These are phyloP conservation scores for Gymnarchus niloticus DNA, from an alignment of 2,113 vertebrate species.

Conservation along the genomic window DNA sequence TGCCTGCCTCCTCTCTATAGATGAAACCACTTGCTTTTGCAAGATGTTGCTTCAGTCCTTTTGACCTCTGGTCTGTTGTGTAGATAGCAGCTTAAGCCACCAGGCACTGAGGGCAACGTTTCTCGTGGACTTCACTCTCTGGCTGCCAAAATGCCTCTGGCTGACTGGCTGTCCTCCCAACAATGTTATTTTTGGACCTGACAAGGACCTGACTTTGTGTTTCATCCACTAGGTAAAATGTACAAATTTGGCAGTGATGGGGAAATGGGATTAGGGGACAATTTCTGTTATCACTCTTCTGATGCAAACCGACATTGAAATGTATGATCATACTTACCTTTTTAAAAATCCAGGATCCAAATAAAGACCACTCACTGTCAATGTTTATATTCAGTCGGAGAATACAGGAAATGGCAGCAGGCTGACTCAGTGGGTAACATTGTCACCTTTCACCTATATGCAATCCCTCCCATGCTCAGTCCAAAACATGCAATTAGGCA, in stretches of 20 bases:
- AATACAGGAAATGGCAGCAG: no score
- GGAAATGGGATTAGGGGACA: no score
- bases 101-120: not conserved
- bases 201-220: not conserved
- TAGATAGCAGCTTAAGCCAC: not conserved
- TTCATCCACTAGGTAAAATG: not conserved
- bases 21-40: not conserved
- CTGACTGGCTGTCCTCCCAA: not conserved
- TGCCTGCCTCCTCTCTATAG: not conserved
- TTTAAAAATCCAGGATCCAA: not conserved
- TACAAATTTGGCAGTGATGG: not conserved
- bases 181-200: not conserved
- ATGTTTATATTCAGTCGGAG: not conserved
- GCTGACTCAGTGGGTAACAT: no score
- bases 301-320: not conserved
- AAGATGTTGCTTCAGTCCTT: constrained; percentile 1
- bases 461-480: not conserved
- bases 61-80: not conserved
- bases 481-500: not conserved
- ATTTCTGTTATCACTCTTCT: no score
- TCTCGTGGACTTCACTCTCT: not conserved
- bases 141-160: not conserved
- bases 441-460: not conserved
- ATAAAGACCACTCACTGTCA: not conserved
- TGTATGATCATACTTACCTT: not conserved